phyloP scores from a whole-genome alignment of 2,113 vertebrate species.

The Neodontobutis hainanensis region DNA sequence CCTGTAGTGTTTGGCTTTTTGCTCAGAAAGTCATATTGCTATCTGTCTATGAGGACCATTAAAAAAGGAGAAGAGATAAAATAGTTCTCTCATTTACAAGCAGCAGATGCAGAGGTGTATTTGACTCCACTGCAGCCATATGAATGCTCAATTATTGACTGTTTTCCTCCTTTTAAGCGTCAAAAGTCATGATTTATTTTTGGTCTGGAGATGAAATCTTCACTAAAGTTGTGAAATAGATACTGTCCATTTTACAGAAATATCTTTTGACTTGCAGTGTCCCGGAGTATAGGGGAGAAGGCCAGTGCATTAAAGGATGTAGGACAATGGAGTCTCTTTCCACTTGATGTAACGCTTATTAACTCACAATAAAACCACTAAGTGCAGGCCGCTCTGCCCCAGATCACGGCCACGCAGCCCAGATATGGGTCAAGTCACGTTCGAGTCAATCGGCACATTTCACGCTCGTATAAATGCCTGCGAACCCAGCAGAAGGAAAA shows the following conservation, averaged over 20 bases:
- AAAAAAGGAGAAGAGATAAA: no score
- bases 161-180: no score
- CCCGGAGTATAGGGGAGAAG: neutral
- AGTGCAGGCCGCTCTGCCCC: slow-evolving; percentile 9
- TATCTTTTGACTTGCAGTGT: neutral
- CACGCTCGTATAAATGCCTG: slow-evolving; percentile 29
- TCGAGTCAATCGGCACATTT: slow-evolving; percentile 30
- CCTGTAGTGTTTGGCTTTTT: neutral
- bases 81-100: no score
- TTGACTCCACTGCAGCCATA: no score
- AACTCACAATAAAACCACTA: neutral
- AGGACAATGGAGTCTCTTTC: neutral
- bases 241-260: neutral
- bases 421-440: slow-evolving; percentile 28
- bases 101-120: no score
- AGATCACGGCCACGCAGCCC: neutral
- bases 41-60: neutral
- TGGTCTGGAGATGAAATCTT: neutral
- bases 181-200: neutral
- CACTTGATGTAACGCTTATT: neutral
- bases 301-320: slow-evolving; percentile 6
- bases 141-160: no score
- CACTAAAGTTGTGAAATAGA: neutral
- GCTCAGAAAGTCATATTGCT: neutral
- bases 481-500: neutral